These are phyloP conservation scores for Ptilodon capucinus DNA, from an alignment of 2,888 invertebrate genomes.

Conservation along the genomic window DNA sequence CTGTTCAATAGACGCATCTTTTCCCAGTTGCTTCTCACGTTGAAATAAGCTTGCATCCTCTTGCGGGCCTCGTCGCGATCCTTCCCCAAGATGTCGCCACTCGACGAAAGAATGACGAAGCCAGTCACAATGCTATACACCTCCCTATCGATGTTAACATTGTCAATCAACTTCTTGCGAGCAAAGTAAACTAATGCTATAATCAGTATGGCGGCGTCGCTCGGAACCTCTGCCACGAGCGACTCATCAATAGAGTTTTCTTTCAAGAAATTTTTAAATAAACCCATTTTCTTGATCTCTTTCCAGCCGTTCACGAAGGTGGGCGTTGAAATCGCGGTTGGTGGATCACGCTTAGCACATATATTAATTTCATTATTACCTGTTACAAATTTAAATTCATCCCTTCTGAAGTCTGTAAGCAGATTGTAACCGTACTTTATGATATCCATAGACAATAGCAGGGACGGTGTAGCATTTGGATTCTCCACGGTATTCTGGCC, in stretches of 20 bases:
- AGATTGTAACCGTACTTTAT: slow-evolving; percentile 47
- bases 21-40: slow-evolving; percentile 3
- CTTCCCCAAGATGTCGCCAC: too few species aligned
- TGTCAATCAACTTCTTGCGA: slow-evolving; percentile 20
- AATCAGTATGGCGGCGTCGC: slow-evolving; percentile 36
- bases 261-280: slow-evolving; percentile 23
- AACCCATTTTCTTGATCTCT: slow-evolving; percentile 5
- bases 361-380: not conserved
- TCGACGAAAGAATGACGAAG: too few species aligned
- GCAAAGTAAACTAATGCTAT: slow-evolving; percentile 41
- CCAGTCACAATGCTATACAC: slow-evolving; percentile 39
- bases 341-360: not conserved
- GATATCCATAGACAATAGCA: slow-evolving; percentile 39
- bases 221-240: slow-evolving; percentile 24
- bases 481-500: slow-evolving; percentile 7
- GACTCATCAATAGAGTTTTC: slow-evolving; percentile 17
- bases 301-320: slow-evolving; percentile 52
- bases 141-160: slow-evolving; percentile 17
- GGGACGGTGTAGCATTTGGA: not conserved
- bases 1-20: slow-evolving; percentile 21
- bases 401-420: slow-evolving; percentile 31
- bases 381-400: slow-evolving; percentile 6
- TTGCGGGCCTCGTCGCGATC: not conserved
- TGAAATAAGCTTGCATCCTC: slow-evolving; percentile 19
- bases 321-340: not conserved